Evolutionary conservation across 2,888 invertebrate genomes (phyloP), one percentile per base, ranked within the genome.

Genomic region (Cephus pygmeus): DNA sequence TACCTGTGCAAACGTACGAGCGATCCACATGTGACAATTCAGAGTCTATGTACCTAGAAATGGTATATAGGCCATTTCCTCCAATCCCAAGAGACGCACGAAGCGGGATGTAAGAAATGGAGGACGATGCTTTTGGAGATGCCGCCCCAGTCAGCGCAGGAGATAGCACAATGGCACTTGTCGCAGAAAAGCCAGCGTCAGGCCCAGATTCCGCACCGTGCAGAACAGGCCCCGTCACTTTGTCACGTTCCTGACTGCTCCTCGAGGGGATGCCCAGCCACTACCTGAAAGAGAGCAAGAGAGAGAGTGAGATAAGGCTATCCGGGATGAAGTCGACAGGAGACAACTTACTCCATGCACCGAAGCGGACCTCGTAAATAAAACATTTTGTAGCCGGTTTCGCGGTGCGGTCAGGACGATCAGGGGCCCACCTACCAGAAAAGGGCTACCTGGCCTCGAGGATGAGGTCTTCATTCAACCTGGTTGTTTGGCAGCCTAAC

Each of bases 371-470:
- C 80, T 69, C 82, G 85, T 87, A 87, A 86, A 88, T 87, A 87
- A 88, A 88, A 85, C 86, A 81, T 88, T 87, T 88, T 87, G 87
- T 87, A 86, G 82, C 83, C 83, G 79, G 86, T 88, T 87, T 85
- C 82, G 85, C 83, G 84, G 83, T 88, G 89, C 86, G 89, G 88
- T 89, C 83, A 83, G 78, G 76, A 40, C 40, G 40, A 81, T 30
- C 71, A 33, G 71, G 76, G 84, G 85, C 85, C 87, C 84, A 88
- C 86, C 86, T 85, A 83, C 81, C 85, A 79, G 81, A 82, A 83
- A 87, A 86, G 86, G 83, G 82, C 87, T 87, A 86, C 86, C 86
- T 88, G 84, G 81, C 81, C 56, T 23, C 40, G 74, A 76, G 76
- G 81, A 80, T 86, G 86, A 88, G 84, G 82, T 88, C 87, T 89